Evolutionary conservation across 2,888 invertebrate species (phyloP), one percentile per base, ranked within the genome.

Genomic region (Parapristionchus giblindavisi): DNA sequence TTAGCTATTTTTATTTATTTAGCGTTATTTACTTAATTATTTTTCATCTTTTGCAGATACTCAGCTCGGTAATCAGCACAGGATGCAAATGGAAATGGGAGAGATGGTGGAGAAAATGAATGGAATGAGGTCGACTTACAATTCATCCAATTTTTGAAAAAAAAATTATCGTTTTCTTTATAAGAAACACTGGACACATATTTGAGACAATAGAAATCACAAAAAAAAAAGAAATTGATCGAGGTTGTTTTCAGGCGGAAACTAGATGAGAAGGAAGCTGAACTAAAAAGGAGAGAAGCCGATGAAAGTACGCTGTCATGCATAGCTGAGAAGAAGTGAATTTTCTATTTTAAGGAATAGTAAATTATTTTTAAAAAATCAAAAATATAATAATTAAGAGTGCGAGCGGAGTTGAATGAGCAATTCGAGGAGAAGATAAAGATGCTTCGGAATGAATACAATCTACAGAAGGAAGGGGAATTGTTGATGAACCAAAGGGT

Each of bases 1-100:
- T n/a, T n/a, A n/a, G n/a, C n/a, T n/a, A n/a, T n/a, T n/a, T n/a
- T n/a, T n/a, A n/a, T n/a, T n/a, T n/a, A n/a, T n/a, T n/a, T n/a
- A n/a, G n/a, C n/a, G 3, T 34, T 60, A 60, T 60, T 3, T 60
- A 1, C 32, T n/a, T n/a, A 56, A 29, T 4, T 14, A 43, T 24
- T 38, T 38, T 48, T n/a, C 17, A 48, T 27, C 6, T 29, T 6
- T 5, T 29, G 29, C 38, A 80, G 80, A 80, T 54, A 78, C 80
- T 5, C 80, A 80, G 66, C 73, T 80, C 8, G 80, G 80, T 38
- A 80, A 80, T 75, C 80, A 80, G 56, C 78, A 80, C 61, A 52
- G 80, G 70, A 80, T 80, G 56, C 78, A 77, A 29, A 14, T 80
- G 52, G 80, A 80, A 34, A 80, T 80, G 29, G 75, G 77, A 43